These are phyloP conservation scores for Podarcis lilfordi DNA, from an alignment of 2,797 vertebrate species.

Conservation along the genomic window DNA sequence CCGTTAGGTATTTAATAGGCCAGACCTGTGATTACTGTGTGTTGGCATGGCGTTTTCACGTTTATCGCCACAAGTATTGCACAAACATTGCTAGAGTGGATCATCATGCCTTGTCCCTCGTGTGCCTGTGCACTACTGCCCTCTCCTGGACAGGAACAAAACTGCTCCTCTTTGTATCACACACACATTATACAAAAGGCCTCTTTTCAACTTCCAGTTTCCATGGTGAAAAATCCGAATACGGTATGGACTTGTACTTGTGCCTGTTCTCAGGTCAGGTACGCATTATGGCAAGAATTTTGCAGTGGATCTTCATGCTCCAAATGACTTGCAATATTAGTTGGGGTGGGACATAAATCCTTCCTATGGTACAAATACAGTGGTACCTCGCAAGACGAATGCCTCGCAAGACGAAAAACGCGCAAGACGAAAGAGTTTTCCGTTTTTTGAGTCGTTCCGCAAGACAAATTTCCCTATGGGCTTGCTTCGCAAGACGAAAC, in stretches of 20 bases:
- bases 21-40: not conserved
- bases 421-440: no score
- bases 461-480: no score
- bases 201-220: not conserved
- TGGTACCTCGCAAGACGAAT: no score
- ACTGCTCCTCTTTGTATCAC: not conserved
- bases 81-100: not conserved
- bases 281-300: not conserved
- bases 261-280: not conserved
- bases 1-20: not conserved
- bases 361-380: not conserved
- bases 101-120: not conserved
- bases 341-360: not conserved
- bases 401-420: no score
- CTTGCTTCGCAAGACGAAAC: no score
- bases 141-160: conserved; percentile 10
- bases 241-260: not conserved
- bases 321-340: not conserved
- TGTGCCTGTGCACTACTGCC: conserved; percentile 8
- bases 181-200: not conserved
- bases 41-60: not conserved
- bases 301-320: not conserved
- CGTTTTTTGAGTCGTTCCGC: no score
- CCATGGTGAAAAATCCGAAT: not conserved
- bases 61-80: not conserved